A percentile compares a stretch with the other conserved stretches of the same genome.
Conservation (phyloP, 2,113 vertebrate genomes). For the Agapornis roseicollis region DNA sequence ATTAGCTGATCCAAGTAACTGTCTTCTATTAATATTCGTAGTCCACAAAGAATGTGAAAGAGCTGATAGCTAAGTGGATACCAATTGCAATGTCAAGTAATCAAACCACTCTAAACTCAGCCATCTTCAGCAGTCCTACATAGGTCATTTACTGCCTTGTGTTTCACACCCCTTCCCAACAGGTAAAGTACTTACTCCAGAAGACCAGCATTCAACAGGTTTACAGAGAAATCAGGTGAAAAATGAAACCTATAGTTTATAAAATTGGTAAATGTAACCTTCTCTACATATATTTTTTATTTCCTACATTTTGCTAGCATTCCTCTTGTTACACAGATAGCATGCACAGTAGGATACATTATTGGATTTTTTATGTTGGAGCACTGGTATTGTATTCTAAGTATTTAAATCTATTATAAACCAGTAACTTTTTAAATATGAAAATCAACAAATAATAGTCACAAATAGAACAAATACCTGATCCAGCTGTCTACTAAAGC, state of each 20-base stretch:
- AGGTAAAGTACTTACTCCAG: background rate
- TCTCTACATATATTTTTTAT: background rate
- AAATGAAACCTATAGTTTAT: background rate
- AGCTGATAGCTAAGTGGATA: background rate
- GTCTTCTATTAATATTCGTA: background rate
- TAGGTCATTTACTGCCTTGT: background rate
- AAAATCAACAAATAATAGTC: background rate
- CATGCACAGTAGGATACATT: background rate
- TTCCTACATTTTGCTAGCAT: background rate
- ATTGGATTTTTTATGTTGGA: background rate
- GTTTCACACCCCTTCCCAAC: background rate
- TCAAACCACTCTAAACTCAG: background rate
- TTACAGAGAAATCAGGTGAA: background rate
- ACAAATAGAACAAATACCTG: slow-evolving; percentile 80
- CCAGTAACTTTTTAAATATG: background rate
- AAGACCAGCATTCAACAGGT: background rate
- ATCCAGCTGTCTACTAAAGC: slow-evolving; percentile 96
- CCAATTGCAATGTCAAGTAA: background rate
- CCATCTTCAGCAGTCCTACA: background rate
- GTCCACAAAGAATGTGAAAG: background rate
- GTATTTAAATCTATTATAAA: background rate
- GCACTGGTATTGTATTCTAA: background rate
- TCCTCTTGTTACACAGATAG: background rate
- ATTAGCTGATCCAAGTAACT: background rate
- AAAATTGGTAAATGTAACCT: background rate